phyloP scores from a whole-genome alignment of 2,797 vertebrate genomes.

The Crossoptilon crossoptilon region DNA sequence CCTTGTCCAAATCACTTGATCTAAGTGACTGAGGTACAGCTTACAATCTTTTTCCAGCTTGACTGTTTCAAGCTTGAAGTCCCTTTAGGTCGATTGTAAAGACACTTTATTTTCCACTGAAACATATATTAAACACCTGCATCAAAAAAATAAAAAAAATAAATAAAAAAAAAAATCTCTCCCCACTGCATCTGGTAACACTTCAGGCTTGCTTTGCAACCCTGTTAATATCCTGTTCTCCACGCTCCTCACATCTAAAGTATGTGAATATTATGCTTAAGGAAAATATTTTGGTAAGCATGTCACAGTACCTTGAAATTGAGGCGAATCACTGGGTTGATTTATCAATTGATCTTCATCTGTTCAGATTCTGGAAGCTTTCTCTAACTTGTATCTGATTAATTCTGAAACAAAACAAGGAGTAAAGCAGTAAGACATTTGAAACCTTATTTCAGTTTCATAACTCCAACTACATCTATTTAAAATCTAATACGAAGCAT shows the following conservation, averaged over 20 bases:
- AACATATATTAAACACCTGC: slow-evolving; percentile 45
- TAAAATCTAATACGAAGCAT: neutral
- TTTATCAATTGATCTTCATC: slow-evolving; percentile 80
- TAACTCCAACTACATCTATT: neutral
- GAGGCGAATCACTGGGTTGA: slow-evolving; percentile 67
- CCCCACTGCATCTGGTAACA: slow-evolving; percentile 52
- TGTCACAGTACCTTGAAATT: slow-evolving; percentile 75
- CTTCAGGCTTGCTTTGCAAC: slow-evolving; percentile 38
- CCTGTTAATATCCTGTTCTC: slow-evolving; percentile 55
- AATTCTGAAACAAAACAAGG: slow-evolving; percentile 71
- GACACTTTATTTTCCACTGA: neutral
- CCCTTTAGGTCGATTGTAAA: neutral
- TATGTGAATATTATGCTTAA: slow-evolving; percentile 30
- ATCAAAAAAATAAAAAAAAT: neutral
- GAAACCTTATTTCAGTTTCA: neutral
- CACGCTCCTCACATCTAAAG: slow-evolving; percentile 31
- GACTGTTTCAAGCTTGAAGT: neutral
- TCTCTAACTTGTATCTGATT: slow-evolving; percentile 68
- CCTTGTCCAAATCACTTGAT: neutral
- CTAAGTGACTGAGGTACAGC: neutral
- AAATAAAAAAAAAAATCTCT: neutral
- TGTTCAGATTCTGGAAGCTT: slow-evolving; percentile 71
- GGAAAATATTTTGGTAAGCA: slow-evolving; percentile 52
- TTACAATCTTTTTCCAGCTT: slow-evolving; percentile 1
- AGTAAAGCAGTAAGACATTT: slow-evolving; percentile 29